Conservation (phyloP, 2,797 vertebrate species). For the Lepilemur septentrionalis region DNA sequence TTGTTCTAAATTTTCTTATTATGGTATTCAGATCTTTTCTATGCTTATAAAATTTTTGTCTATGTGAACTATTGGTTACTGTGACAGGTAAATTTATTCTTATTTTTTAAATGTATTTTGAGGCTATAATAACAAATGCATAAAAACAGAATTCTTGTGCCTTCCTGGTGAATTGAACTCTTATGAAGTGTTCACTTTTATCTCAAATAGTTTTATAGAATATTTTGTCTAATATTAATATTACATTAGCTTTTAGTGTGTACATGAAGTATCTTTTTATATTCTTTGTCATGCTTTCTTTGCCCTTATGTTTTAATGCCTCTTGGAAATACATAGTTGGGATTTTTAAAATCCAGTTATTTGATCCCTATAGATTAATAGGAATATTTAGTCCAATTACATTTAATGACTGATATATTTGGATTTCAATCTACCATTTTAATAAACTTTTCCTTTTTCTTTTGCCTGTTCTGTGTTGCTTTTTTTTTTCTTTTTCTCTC, state of each 20-base stretch:
- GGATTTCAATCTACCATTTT: background rate
- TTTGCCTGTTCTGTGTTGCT: background rate
- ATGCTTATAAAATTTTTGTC: background rate
- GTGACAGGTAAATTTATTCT: background rate
- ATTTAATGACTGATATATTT: slow-evolving; percentile 15
- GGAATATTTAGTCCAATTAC: background rate
- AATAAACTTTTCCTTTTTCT: background rate
- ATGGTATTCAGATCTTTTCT: background rate
- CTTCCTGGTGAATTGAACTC: background rate
- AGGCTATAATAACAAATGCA: background rate
- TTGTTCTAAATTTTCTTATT: background rate
- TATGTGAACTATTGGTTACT: background rate
- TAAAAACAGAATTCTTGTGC: background rate
- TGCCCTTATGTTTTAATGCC: background rate
- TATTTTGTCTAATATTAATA: background rate
- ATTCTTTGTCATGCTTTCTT: background rate
- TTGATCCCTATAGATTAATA: background rate
- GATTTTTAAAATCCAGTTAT: background rate
- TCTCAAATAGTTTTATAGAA: background rate
- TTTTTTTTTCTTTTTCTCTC: background rate
- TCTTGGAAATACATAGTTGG: background rate
- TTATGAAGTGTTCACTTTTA: background rate
- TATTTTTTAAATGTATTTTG: background rate
- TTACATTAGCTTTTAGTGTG: background rate
- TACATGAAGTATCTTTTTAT: background rate